Evolutionary conservation across 2,888 invertebrate species (phyloP), one percentile per base, ranked within the genome.

Genomic region (Pantelozetes paolii): DNA sequence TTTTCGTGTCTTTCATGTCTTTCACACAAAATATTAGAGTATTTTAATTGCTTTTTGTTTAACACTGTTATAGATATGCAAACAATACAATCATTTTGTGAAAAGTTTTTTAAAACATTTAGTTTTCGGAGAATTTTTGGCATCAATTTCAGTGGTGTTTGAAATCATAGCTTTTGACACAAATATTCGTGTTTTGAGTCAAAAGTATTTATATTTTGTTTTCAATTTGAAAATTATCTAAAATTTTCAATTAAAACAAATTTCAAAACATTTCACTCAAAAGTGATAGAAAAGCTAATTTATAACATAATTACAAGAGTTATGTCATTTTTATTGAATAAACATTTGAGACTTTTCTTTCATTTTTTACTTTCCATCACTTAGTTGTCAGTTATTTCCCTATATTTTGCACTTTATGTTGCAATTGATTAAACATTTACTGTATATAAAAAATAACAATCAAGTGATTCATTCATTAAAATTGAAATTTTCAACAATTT

Each of bases 21-120:
- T 48, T n/a, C 20, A 48, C n/a, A 48, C 48, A 48, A 48, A 45
- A 48, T 48, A n/a, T 20, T n/a, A 48, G 5, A 48, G n/a, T 48
- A 20, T 48, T 48, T n/a, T 48, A n/a, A 48, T 20, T 48, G n/a
- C 48, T 48, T 6, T 9, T 13, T 48, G 20, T 6, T 9, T 9
- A 40, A 40, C 8, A 40, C 8, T 40, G 13, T 40, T 9, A 40
- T 13, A 54, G 26, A 23, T 54, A 54, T 54, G 54, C 26, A 54
- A 54, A 54, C 20, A 5, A 54, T 54, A 13, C 26, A 54, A n/a
- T 54, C 54, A 54, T 54, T 54, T 54, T 26, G n/a, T n/a, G n/a
- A n/a, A n/a, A n/a, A n/a, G n/a, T n/a, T n/a, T n/a, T n/a, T n/a
- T 26, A 9, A 20, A 23, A 8, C 13, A n/a, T 45, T 45, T 45